Percentiles rank a stretch among this genome's conserved stretches.
Conservation (phyloP, 2,113 vertebrate species). For the Tychaedon coryphoeus region DNA sequence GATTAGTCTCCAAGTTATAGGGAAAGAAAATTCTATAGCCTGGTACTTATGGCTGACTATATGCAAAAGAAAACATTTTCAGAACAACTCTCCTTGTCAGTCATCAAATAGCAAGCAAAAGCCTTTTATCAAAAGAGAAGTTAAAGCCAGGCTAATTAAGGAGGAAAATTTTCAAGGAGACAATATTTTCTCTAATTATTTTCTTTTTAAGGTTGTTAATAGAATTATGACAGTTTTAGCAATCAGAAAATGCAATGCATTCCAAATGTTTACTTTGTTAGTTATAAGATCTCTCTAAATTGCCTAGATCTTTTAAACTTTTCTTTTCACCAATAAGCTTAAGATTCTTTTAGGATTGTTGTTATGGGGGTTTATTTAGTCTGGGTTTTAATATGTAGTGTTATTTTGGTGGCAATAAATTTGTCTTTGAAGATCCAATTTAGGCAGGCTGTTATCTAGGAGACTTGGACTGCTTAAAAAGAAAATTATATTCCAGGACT, state of each 20-base stretch:
- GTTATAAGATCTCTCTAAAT: constrained; percentile 29
- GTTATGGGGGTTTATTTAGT: not conserved
- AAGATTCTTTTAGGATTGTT: constrained; percentile 8
- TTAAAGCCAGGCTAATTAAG: constrained; percentile 6
- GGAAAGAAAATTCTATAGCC: not conserved
- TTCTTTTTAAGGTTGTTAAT: constrained; percentile 26
- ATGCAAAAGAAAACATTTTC: not conserved
- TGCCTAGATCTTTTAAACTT: constrained; percentile 37
- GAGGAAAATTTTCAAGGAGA: not conserved
- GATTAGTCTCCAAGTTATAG: not conserved
- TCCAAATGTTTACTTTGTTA: constrained; percentile 41
- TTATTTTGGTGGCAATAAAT: constrained; percentile 27
- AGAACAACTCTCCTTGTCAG: constrained; percentile 15
- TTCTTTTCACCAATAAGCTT: constrained; percentile 41
- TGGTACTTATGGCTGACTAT: not conserved
- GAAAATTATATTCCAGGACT: constrained; percentile 7
- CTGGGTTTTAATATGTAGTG: constrained; percentile 3
- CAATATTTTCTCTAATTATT: constrained; percentile 5
- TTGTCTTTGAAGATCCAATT: constrained; percentile 53
- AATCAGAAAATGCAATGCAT: constrained; percentile 11
- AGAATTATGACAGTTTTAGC: constrained; percentile 38
- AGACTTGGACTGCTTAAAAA: not conserved
- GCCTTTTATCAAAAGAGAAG: constrained; percentile 36
- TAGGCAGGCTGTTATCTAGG: not conserved
- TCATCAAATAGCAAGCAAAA: not conserved